Percentiles rank a stretch among this genome's conserved stretches.
These are phyloP conservation scores for Stenotaenia linearis DNA, from an alignment of 2,888 invertebrate genomes.

Conservation along the genomic window DNA sequence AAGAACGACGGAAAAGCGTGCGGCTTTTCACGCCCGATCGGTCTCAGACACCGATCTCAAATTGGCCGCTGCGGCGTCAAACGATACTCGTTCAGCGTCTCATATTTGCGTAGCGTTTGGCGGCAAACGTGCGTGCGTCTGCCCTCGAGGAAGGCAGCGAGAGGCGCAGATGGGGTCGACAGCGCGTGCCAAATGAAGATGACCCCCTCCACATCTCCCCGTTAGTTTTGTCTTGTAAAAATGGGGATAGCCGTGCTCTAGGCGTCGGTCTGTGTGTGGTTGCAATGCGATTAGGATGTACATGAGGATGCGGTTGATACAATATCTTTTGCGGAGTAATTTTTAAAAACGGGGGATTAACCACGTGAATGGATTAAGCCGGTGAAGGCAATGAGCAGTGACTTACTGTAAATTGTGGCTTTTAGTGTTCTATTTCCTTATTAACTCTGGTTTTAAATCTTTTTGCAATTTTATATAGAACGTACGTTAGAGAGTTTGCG, in stretches of 20 bases:
- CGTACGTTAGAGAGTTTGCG: too few relatives aligned
- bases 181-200: background rate
- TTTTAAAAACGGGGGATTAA: background rate
- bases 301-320: background rate
- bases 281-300: background rate
- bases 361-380: background rate
- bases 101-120: background rate
- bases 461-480: too few relatives aligned
- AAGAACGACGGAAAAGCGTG: background rate
- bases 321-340: background rate
- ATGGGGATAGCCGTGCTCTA: background rate
- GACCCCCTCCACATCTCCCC: background rate
- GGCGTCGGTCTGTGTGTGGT: background rate
- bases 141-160: background rate
- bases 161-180: background rate
- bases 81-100: background rate
- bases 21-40: slow-evolving; percentile 24
- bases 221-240: background rate
- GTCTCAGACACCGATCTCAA: background rate
- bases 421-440: too few relatives aligned
- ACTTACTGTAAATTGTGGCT: too few relatives aligned
- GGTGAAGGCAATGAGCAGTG: too few relatives aligned
- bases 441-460: too few relatives aligned
- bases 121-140: background rate
- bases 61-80: background rate